Percentiles rank a stretch among this genome's conserved stretches.
phyloP scores from a whole-genome alignment of 2,113 vertebrate genomes.

The Nipponia nippon region DNA sequence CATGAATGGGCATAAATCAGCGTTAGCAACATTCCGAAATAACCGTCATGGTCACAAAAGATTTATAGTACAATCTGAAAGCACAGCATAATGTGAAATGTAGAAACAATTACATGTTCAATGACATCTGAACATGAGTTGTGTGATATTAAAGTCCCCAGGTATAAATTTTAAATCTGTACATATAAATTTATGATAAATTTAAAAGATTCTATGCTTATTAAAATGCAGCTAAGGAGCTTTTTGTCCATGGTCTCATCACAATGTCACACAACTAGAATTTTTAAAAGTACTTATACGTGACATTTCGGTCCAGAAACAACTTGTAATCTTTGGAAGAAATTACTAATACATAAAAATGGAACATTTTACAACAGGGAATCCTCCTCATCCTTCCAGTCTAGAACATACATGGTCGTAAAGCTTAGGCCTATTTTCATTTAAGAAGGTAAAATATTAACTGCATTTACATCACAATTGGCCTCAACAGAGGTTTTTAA shows the following conservation, averaged over 20 bases:
- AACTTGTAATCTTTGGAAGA: slow-evolving; percentile 64
- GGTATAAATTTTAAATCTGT: slow-evolving; percentile 78
- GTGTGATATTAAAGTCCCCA: slow-evolving; percentile 70
- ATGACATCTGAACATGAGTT: slow-evolving; percentile 74
- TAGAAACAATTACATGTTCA: slow-evolving; percentile 78
- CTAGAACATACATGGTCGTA: slow-evolving; percentile 1
- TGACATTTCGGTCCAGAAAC: slow-evolving; percentile 67
- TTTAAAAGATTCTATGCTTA: slow-evolving; percentile 67
- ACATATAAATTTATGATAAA: slow-evolving; percentile 78
- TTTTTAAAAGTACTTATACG: slow-evolving; percentile 55
- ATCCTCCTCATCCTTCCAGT: background rate
- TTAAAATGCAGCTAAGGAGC: slow-evolving; percentile 69
- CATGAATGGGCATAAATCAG: slow-evolving; percentile 74
- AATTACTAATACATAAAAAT: slow-evolving; percentile 64
- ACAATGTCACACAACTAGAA: slow-evolving; percentile 63
- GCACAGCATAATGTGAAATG: slow-evolving; percentile 76
- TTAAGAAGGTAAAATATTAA: slow-evolving; percentile 38
- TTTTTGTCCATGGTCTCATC: slow-evolving; percentile 61
- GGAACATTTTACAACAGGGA: slow-evolving; percentile 21
- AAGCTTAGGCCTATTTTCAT: slow-evolving; percentile 26
- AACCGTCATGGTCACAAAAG: slow-evolving; percentile 70
- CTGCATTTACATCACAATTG: background rate
- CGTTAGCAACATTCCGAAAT: slow-evolving; percentile 70
- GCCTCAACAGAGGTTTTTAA: background rate
- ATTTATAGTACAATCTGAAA: slow-evolving; percentile 74